phyloP scores from a whole-genome alignment of 2,888 invertebrate genomes.

The Erebia aethiops region DNA sequence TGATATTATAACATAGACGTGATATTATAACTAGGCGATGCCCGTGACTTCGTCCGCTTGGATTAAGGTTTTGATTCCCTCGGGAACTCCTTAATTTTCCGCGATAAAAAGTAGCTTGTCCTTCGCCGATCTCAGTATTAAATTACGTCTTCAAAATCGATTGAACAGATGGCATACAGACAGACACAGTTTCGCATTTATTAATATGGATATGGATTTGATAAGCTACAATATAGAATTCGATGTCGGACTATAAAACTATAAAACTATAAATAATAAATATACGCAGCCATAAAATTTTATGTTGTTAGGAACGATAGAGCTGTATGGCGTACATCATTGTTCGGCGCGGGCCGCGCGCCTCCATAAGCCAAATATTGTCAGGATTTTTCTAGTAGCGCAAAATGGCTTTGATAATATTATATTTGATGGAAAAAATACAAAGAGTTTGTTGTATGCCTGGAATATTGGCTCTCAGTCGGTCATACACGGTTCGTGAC shows the following conservation, averaged over 20 bases:
- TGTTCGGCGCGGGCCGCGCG: conserved; percentile 8
- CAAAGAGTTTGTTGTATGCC: neutral
- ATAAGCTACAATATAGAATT: conserved; percentile 51
- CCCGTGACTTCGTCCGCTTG: too few relatives aligned
- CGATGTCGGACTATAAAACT: conserved; percentile 65
- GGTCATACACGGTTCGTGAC: too few relatives aligned
- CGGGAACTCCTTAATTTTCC: neutral
- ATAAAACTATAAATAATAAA: conserved; percentile 78
- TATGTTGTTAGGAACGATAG: conserved; percentile 63
- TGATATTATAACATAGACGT: conserved; percentile 3
- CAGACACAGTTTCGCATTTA: too few relatives aligned
- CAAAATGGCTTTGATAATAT: neutral
- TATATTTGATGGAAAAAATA: neutral
- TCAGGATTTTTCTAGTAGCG: neutral
- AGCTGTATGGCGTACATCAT: conserved; percentile 54
- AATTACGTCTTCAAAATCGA: conserved; percentile 5
- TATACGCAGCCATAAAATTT: conserved; percentile 75
- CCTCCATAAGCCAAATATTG: conserved; percentile 16
- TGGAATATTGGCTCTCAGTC: neutral
- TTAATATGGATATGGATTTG: conserved; percentile 38
- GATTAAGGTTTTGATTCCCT: too few relatives aligned
- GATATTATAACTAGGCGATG: neutral
- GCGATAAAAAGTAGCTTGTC: neutral
- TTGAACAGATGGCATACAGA: neutral
- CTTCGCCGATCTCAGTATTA: neutral